phyloP scores from a whole-genome alignment of 2,888 invertebrate genomes.

The Trachelus iudaicus region DNA sequence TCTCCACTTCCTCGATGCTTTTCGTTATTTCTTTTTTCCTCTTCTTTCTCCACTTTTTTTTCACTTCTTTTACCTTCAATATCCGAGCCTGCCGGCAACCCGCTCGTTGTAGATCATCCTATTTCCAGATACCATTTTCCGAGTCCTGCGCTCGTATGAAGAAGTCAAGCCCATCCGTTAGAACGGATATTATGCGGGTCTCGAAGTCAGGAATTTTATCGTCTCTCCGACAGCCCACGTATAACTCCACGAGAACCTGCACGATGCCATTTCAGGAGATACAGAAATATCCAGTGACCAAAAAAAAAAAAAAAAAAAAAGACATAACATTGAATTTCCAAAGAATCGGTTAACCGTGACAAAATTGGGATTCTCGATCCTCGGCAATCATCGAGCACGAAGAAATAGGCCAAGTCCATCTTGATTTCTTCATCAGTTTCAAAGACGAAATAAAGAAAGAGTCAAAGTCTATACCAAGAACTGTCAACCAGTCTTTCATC shows the following conservation, averaged over 20 bases:
- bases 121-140: background rate
- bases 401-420: constrained; percentile 15
- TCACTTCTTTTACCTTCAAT: background rate
- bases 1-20: background rate
- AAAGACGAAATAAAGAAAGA: constrained; percentile 20
- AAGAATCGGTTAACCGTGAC: background rate
- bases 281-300: background rate
- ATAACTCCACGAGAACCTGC: background rate
- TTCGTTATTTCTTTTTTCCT: background rate
- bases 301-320: background rate
- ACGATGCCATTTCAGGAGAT: background rate
- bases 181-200: background rate
- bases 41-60: background rate
- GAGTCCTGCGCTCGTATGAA: background rate
- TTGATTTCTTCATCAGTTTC: constrained; percentile 32
- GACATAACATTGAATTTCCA: background rate
- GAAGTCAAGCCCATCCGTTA: background rate
- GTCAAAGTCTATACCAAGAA: constrained; percentile 1
- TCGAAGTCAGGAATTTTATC: background rate
- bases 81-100: background rate
- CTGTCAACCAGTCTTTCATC: background rate
- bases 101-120: background rate
- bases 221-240: background rate
- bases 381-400: background rate
- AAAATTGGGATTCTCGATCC: background rate